Percentiles rank a stretch among this genome's conserved stretches.
phyloP scores from a whole-genome alignment of 2,797 vertebrate species.

The Tapera naevia region DNA sequence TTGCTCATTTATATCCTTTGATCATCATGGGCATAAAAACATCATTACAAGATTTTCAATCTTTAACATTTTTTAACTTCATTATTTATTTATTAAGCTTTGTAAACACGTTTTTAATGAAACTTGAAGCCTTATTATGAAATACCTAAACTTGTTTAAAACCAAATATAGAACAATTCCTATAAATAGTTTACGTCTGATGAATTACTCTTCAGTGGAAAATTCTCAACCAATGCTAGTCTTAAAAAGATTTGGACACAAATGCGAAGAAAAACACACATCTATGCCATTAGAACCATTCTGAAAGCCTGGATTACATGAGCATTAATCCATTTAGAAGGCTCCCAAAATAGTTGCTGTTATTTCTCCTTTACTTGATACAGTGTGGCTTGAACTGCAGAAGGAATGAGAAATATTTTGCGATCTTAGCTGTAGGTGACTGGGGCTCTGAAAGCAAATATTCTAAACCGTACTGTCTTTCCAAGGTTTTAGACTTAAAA shows the following conservation, averaged over 20 bases:
- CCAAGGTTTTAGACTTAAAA: background rate
- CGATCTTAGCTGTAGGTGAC: background rate
- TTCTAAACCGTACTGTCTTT: background rate
- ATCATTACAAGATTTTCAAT: background rate
- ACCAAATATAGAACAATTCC: background rate
- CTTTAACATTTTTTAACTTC: background rate
- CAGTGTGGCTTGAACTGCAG: background rate
- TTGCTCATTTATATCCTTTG: background rate
- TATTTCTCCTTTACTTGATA: slow-evolving; percentile 3
- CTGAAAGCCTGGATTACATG: background rate
- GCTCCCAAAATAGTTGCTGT: slow-evolving; percentile 36
- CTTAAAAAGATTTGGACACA: slow-evolving; percentile 7
- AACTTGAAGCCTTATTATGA: background rate
- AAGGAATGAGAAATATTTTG: slow-evolving; percentile 15
- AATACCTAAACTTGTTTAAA: slow-evolving; percentile 12
- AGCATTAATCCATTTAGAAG: slow-evolving; percentile 44
- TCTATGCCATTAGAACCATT: slow-evolving; percentile 39
- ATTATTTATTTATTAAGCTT: slow-evolving; percentile 24
- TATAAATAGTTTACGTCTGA: slow-evolving; percentile 39
- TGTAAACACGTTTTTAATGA: slow-evolving; percentile 14
- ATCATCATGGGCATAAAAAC: background rate
- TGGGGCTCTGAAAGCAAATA: background rate
- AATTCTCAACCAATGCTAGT: background rate
- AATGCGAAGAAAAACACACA: background rate
- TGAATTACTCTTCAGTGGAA: slow-evolving; percentile 33